Conservation (phyloP, 2,888 invertebrate genomes). For the Sarcophaga subvicina region DNA sequence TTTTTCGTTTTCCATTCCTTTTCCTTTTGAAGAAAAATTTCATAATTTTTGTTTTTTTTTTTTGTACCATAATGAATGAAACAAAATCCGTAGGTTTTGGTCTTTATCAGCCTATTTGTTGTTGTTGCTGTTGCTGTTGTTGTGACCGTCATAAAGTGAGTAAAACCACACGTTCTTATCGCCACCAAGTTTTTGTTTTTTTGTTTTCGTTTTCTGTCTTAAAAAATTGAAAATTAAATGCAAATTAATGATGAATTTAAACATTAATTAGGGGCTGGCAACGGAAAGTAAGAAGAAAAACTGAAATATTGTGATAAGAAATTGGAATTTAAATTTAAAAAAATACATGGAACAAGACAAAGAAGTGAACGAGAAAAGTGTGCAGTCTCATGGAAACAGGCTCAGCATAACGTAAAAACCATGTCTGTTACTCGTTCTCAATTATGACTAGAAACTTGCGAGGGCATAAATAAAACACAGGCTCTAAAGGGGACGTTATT, state of each 20-base stretch:
- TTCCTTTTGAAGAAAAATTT: neutral
- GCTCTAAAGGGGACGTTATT: too few relatives aligned
- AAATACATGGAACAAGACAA: too few relatives aligned
- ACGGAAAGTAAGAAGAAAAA: neutral
- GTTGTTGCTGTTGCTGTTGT: slow-evolving; percentile 57
- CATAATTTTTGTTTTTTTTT: neutral
- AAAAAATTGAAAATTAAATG: slow-evolving; percentile 72
- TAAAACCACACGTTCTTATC: slow-evolving; percentile 3
- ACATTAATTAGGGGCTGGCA: slow-evolving; percentile 69
- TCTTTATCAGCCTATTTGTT: slow-evolving; percentile 62
- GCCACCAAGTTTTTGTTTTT: neutral
- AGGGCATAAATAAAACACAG: too few relatives aligned
- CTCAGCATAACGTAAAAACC: too few relatives aligned
- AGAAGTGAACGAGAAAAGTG: too few relatives aligned
- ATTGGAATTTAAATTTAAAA: neutral
- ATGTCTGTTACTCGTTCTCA: too few relatives aligned
- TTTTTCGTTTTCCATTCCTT: neutral
- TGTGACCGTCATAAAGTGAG: slow-evolving; percentile 5
- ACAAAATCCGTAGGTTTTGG: slow-evolving; percentile 51
- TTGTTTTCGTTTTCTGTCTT: slow-evolving; percentile 11
- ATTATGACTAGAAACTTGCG: too few relatives aligned
- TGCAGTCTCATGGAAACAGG: too few relatives aligned
- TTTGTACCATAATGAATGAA: neutral
- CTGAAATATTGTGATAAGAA: neutral
- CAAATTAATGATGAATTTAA: slow-evolving; percentile 73